Base-by-base conservation (phyloP, 2,797 vertebrate genomes). In the Aldrovandia affinis region DNA sequence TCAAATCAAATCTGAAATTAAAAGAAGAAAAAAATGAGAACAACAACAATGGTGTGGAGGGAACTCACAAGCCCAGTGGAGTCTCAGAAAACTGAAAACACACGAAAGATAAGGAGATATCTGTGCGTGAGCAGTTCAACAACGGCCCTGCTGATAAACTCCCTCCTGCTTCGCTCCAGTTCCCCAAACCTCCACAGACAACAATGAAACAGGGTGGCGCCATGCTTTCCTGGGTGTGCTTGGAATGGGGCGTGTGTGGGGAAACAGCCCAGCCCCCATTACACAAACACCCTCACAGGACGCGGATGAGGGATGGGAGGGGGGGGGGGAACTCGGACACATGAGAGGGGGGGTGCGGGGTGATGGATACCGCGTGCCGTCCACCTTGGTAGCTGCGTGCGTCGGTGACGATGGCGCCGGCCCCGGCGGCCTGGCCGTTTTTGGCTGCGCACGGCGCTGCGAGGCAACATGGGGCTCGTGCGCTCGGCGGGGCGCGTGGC, bases 371-470 rank as follows among this genome's bases (percentile, higher is more conserved):
- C 61, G 30, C 61, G 28, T 33, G 61, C 61, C 2, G n/a, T 93
- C 94, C 95, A 96, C 96, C 96, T 96, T 93, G 95, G 89, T 94
- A 93, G 90, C 86, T 88, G 87, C 92, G 93, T 1, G 89, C 87
- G 86, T 91, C 89, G 87, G 92, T 30, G 10, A n/a, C 25, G 28
- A n/a, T n/a, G 28, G 20, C 12, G 61, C n/a, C 91, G 52, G 87
- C 93, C n/a, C n/a, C 91, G 52, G 87, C 93, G 81, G 92, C 92
- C 81, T 86, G 91, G 80, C 83, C 86, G 85, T 90, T 93, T 92
- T 92, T 93, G 93, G 92, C 80, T 28, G 63, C 3, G 90, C 83
- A 5, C 95, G 94, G 85, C 91, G 94, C 86, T 94, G 94, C 89
- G 94, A 95, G 93, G 95, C 92, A 92, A 95, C 94, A 92, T 88